phyloP scores from a whole-genome alignment of 2,888 invertebrate genomes.

The Heliconius cydno region DNA sequence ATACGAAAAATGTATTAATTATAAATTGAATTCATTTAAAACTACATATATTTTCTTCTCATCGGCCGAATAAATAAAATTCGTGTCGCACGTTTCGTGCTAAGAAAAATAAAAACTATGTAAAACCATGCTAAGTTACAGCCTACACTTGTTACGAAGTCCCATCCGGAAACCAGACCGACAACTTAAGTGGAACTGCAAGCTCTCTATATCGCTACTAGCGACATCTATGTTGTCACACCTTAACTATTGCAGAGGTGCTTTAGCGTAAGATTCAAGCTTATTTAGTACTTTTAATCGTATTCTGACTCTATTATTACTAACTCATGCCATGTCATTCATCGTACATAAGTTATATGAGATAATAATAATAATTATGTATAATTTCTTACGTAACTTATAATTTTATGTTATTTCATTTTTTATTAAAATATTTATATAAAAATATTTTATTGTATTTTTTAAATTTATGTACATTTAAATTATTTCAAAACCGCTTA shows the following conservation, averaged over 20 bases:
- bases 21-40: background rate
- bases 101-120: background rate
- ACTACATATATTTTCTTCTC: background rate
- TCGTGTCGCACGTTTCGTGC: background rate
- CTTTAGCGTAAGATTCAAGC: too few species aligned
- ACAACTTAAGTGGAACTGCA: background rate
- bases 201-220: background rate
- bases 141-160: constrained; percentile 15
- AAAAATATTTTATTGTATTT: too few species aligned
- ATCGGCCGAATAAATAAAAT: background rate
- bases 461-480: background rate
- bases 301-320: too few species aligned
- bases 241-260: background rate
- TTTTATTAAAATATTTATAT: background rate
- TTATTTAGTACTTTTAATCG: too few species aligned
- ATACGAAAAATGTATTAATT: background rate
- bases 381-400: background rate
- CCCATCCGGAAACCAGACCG: constrained; percentile 10
- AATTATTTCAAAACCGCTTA: background rate
- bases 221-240: background rate
- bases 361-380: too few species aligned
- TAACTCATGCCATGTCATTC: too few species aligned
- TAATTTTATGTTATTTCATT: background rate
- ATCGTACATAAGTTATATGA: too few species aligned
- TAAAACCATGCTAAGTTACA: background rate